phyloP scores from a whole-genome alignment of 2,797 vertebrate genomes.

The Enteromius trimaculatus region DNA sequence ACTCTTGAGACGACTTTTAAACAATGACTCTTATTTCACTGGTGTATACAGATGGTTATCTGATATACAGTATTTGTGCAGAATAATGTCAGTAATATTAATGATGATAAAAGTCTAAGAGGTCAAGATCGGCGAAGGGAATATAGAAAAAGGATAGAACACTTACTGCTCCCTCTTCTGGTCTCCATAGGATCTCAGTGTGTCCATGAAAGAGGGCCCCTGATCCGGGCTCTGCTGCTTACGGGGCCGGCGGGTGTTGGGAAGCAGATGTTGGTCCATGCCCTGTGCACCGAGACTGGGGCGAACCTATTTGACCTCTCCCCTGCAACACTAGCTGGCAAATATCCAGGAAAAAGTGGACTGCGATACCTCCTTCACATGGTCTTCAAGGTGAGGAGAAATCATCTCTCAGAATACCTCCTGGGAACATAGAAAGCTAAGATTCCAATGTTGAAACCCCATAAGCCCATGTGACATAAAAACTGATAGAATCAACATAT shows the following conservation, averaged over 20 bases:
- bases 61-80: constrained; percentile 1
- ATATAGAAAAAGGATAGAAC: not conserved
- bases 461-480: not conserved
- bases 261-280: constrained; percentile 87
- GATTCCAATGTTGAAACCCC: not conserved
- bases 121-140: not conserved
- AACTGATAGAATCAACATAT: not conserved
- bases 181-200: constrained; percentile 77
- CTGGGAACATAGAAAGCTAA: constrained; percentile 6
- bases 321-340: constrained; percentile 73
- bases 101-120: constrained; percentile 1
- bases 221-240: constrained; percentile 80
- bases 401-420: constrained; percentile 2
- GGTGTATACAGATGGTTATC: not conserved
- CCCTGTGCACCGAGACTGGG: constrained; percentile 85
- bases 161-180: not conserved
- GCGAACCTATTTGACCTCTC: constrained; percentile 87
- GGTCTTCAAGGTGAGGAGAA: constrained; percentile 80
- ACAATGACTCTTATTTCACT: constrained; percentile 9
- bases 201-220: constrained; percentile 81
- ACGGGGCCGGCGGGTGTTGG: constrained; percentile 82
- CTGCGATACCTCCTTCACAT: constrained; percentile 81
- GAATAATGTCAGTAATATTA: not conserved
- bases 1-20: not conserved
- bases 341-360: constrained; percentile 76